phyloP scores from a whole-genome alignment of 2,888 invertebrate species.

The Andrena dorsata region DNA sequence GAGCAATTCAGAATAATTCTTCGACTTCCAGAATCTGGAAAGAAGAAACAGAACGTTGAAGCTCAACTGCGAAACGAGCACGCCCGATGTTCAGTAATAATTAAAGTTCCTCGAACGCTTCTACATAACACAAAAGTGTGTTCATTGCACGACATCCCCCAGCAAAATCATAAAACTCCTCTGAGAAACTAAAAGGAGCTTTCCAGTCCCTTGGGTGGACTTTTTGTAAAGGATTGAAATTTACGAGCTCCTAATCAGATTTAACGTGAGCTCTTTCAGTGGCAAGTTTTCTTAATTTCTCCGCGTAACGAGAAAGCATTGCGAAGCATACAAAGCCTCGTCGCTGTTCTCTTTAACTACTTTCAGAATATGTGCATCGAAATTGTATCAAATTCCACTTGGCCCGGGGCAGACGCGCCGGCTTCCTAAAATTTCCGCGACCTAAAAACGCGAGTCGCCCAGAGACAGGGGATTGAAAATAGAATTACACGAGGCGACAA shows the following conservation, averaged over 20 bases:
- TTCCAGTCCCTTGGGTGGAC: background rate
- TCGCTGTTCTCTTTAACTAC: too few species aligned
- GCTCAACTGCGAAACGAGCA: background rate
- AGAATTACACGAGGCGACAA: background rate
- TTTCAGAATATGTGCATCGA: too few species aligned
- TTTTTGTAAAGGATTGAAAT: conserved; percentile 17
- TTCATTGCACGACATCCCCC: too few species aligned
- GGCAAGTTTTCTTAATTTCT: background rate
- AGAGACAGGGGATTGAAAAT: background rate
- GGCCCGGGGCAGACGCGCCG: too few species aligned
- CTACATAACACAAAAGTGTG: background rate
- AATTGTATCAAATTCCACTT: too few species aligned
- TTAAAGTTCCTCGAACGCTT: background rate
- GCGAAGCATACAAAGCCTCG: background rate
- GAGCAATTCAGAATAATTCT: background rate
- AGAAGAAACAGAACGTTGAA: background rate
- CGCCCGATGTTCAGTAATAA: background rate
- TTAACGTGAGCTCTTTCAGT: background rate
- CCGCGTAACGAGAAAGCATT: background rate
- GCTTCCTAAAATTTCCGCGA: background rate
- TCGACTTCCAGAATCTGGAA: background rate
- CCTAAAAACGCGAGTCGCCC: background rate
- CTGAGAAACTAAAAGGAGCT: conserved; percentile 4
- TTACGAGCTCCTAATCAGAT: conserved; percentile 25
- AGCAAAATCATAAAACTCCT: background rate